Evolutionary conservation across 2,797 vertebrate genomes (phyloP), one percentile per base, ranked within the genome.

Genomic region (Enteromius treurensis): DNA sequence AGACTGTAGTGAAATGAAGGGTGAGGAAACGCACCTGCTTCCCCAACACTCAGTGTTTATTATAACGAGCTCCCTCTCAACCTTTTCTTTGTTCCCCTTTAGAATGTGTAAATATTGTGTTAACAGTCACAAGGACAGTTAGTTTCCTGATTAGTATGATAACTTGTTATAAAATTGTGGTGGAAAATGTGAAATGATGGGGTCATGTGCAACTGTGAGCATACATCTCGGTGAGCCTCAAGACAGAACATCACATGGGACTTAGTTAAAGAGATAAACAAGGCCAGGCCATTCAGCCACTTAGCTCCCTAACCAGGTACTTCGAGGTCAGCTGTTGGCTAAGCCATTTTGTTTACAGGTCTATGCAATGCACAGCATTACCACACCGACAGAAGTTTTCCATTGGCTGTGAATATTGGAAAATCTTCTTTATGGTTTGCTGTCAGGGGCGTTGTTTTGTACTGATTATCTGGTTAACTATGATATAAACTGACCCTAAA

Each of bases 1-100:
- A 93, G 92, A 91, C 77, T 91, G 90, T 42, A 90, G 90, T 49
- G 94, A 95, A 67, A 77, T 81, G 29, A 96, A 95, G 93, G 94
- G 94, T 95, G 87, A 90, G 89, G 60, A 84, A 68, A 77, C 26
- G 29, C 67, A 71, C 80, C 55, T 78, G 65, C 62, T 76, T 60
- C 75, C 60, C 58, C n/a, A 15, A 40, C 49, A 26, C 64, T 79
- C 6, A 3, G 1, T 51, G 19, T 79, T 29, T 40, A n/a, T 60
- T 51, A 49, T 34, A 67, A 80, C 13, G 0, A 7, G 53, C 65
- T 40, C 75, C n/a, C 6, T 80, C 7, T 45, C 17, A 34, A 32
- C 26, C 40, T 17, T 78, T 17, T 19, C 10, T 62, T 64, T 37
- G 68, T 73, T 26, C n/a, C 8, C 15, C 10, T 65, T 75, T 2